Evolutionary conservation across 1,140 invertebrate genomes (phyloP).

Genomic region (Drosophila kikkawai): DNA sequence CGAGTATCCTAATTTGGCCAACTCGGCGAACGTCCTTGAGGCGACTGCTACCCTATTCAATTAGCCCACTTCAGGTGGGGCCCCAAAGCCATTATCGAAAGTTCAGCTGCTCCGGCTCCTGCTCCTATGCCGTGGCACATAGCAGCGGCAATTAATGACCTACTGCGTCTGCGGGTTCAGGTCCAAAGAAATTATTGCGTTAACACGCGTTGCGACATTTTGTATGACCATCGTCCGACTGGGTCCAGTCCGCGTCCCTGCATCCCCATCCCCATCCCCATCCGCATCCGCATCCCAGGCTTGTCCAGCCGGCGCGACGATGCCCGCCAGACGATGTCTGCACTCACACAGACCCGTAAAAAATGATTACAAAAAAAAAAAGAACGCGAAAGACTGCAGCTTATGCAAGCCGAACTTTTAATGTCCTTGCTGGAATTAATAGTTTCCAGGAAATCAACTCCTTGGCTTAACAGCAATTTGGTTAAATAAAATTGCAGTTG

Average conservation of each 20-base stretch:
- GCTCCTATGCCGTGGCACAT: constrained; percentile 14
- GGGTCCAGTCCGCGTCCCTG: constrained; percentile 1
- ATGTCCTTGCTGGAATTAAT: constrained; percentile 8
- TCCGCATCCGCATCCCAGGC: constrained; percentile 32
- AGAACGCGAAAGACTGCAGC: neutral
- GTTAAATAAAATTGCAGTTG: neutral
- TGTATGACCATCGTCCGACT: constrained; percentile 48
- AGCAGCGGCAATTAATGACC: constrained; percentile 74
- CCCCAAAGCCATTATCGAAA: constrained; percentile 16
- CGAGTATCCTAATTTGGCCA: constrained; percentile 78
- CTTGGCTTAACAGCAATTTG: neutral
- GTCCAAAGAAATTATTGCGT: constrained; percentile 64
- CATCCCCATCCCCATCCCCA: neutral
- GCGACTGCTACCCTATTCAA: constrained; percentile 42
- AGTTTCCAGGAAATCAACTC: neutral
- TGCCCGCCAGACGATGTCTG: constrained; percentile 68
- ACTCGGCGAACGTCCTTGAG: constrained; percentile 78
- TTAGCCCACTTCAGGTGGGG: constrained; percentile 45
- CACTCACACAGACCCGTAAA: constrained; percentile 44
- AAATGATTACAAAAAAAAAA: constrained; percentile 8
- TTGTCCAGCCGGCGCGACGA: constrained; percentile 47
- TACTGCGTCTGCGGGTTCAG: constrained; percentile 72
- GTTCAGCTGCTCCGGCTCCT: constrained; percentile 38
- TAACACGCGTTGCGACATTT: constrained; percentile 78
- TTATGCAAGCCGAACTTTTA: constrained; percentile 12